Conservation (phyloP, 2,113 vertebrate species). For the Danio rerio region DNA sequence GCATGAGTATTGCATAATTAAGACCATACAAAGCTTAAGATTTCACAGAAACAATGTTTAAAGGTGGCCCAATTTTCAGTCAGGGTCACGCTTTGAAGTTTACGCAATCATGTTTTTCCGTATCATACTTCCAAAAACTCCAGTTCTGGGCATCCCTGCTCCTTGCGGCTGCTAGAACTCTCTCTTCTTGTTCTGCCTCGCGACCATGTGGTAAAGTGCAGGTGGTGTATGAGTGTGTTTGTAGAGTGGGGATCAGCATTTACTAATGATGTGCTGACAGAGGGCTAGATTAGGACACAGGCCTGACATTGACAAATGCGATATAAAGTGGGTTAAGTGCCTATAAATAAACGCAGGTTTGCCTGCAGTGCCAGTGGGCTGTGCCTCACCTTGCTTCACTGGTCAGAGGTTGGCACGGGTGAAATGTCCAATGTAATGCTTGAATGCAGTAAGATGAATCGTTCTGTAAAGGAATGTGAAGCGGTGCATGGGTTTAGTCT, state of each 20-base stretch:
- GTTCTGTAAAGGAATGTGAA: constrained; percentile 46
- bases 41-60: too few species aligned
- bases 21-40: too few species aligned
- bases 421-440: not conserved
- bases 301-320: constrained; percentile 74
- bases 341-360: constrained; percentile 72
- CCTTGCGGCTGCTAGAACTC: too few species aligned
- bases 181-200: too few species aligned
- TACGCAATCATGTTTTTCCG: too few species aligned
- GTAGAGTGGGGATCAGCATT: constrained; percentile 53
- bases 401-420: not conserved
- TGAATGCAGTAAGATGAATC: not conserved
- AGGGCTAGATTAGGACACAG: constrained; percentile 66
- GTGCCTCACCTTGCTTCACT: constrained; percentile 34
- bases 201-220: constrained; percentile 23
- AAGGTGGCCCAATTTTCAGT: too few species aligned
- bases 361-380: constrained; percentile 47
- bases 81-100: too few species aligned
- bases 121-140: too few species aligned
- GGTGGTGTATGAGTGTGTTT: constrained; percentile 43
- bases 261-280: constrained; percentile 78
- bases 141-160: too few species aligned
- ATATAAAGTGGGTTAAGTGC: constrained; percentile 72
- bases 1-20: too few species aligned
- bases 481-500: constrained; percentile 42